These are phyloP conservation scores for Arvicola amphibius DNA, from an alignment of 2,797 vertebrate genomes.

Conservation along the genomic window DNA sequence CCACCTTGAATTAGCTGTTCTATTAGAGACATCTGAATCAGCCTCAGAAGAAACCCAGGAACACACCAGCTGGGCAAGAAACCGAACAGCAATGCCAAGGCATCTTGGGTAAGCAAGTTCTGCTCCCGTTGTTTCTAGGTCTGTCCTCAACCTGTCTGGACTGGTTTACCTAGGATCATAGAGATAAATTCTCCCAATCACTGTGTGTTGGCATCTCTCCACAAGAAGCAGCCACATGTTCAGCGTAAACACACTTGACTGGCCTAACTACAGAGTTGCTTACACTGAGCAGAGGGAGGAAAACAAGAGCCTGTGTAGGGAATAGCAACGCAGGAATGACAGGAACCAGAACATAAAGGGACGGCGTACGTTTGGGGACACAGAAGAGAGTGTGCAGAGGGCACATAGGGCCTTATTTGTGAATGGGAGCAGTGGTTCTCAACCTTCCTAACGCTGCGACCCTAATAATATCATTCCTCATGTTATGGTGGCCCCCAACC, in stretches of 20 bases:
- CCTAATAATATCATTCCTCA: background rate
- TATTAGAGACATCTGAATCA: background rate
- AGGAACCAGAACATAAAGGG: background rate
- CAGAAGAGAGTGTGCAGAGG: accelerated
- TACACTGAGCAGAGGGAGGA: background rate
- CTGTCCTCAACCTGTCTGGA: background rate
- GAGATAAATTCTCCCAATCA: background rate
- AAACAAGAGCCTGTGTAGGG: accelerated
- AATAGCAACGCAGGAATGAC: background rate
- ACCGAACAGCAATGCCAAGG: background rate
- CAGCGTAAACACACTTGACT: background rate
- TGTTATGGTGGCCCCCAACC: background rate
- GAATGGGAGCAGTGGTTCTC: background rate
- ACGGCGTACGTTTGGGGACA: accelerated
- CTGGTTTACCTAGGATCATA: background rate
- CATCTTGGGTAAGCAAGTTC: background rate
- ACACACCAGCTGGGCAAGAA: accelerated
- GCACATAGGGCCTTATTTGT: background rate
- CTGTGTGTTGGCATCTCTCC: background rate
- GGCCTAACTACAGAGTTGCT: background rate
- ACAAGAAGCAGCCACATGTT: background rate
- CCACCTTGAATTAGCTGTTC: accelerated
- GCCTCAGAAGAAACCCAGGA: background rate
- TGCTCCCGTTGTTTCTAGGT: too few species aligned
- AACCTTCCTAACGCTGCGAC: background rate